Evolutionary conservation across 53 echinoderm and acorn worm genomes (phyloP).

Genomic region (Stichopus horrens): DNA sequence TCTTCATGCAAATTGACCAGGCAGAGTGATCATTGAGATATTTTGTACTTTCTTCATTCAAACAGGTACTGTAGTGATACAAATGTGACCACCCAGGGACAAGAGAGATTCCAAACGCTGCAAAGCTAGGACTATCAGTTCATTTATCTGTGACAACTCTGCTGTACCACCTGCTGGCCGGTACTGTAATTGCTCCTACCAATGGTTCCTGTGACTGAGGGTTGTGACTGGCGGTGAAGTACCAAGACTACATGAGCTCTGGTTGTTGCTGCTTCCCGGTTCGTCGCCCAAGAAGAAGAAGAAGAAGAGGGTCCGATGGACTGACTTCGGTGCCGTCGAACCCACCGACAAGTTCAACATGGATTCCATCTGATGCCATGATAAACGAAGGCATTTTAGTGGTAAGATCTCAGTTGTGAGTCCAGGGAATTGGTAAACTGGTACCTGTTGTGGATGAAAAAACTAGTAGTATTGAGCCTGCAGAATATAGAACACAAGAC

Average conservation of each 20-base stretch:
- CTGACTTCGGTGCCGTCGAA: constrained; percentile 37
- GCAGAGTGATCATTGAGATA: no score
- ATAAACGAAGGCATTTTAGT: neutral
- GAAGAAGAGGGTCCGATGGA: constrained; percentile 1
- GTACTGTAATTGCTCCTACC: constrained; percentile 15
- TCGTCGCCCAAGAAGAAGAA: neutral
- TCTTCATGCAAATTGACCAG: no score
- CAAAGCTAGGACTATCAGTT: no score
- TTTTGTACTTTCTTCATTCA: no score
- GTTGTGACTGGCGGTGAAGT: constrained; percentile 23
- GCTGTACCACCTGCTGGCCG: neutral
- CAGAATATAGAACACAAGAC: no score
- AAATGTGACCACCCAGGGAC: no score
- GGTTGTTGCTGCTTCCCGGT: constrained; percentile 47
- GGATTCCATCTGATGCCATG: constrained; percentile 29
- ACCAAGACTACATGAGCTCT: constrained; percentile 46
- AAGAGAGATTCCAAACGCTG: no score
- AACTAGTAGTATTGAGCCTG: no score
- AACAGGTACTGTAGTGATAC: no score
- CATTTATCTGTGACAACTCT: no score
- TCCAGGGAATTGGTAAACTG: neutral
- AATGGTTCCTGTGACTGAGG: constrained; percentile 33
- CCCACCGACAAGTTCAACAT: constrained; percentile 20
- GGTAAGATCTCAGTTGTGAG: neutral
- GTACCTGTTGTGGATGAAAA: no score